These are phyloP conservation scores for Callosobruchus maculatus DNA, from an alignment of 2,888 invertebrate genomes.

Conservation along the genomic window DNA sequence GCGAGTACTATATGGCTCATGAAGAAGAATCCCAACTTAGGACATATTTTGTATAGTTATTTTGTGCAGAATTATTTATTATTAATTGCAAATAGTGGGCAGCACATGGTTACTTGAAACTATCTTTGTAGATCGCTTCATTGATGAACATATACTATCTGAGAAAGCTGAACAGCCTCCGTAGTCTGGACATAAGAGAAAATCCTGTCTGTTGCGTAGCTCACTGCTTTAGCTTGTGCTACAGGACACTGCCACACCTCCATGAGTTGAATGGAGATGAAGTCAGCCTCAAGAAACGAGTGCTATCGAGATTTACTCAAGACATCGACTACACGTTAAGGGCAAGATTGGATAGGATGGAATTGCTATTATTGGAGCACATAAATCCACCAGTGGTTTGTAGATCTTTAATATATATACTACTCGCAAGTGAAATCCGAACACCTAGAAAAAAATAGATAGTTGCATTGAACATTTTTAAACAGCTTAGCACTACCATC, in stretches of 20 bases:
- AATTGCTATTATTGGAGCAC: conserved; percentile 17
- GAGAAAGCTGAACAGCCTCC: neutral
- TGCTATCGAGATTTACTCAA: conserved; percentile 31
- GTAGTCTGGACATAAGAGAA: conserved; percentile 36
- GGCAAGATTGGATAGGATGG: conserved; percentile 35
- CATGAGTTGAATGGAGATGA: conserved; percentile 41
- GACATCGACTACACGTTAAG: neutral
- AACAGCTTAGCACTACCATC: too few relatives aligned
- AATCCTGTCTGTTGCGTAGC: conserved; percentile 33
- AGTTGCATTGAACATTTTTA: too few relatives aligned
- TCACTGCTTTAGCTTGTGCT: conserved; percentile 41
- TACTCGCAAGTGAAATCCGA: too few relatives aligned
- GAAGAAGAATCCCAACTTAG: too few relatives aligned
- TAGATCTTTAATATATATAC: too few relatives aligned
- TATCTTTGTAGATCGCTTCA: neutral
- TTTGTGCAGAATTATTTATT: too few relatives aligned
- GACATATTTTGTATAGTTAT: too few relatives aligned
- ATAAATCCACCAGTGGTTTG: conserved; percentile 21
- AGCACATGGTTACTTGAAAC: too few relatives aligned
- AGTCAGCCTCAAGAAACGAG: conserved; percentile 31
- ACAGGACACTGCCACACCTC: conserved; percentile 41
- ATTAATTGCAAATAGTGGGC: too few relatives aligned
- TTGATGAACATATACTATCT: neutral
- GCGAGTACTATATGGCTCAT: too few relatives aligned
- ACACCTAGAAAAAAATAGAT: too few relatives aligned